Evolutionary conservation across 2,797 vertebrate species (phyloP).

Genomic region (Picus viridis): DNA sequence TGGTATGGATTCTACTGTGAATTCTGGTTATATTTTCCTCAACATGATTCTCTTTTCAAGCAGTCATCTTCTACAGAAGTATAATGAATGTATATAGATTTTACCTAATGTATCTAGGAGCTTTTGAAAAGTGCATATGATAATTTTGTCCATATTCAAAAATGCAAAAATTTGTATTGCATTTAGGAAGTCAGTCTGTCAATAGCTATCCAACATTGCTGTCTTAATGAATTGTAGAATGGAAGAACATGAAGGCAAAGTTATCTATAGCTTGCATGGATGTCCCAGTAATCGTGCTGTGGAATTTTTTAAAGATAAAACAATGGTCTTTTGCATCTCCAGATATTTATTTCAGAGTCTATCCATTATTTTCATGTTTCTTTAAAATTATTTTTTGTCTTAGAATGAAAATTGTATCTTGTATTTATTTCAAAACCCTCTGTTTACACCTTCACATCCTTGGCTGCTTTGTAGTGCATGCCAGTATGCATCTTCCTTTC

Average conservation of each 20-base stretch:
- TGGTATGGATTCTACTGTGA: background rate
- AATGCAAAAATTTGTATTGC: accelerated
- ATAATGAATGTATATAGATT: background rate
- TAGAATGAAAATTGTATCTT: background rate
- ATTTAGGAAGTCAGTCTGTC: background rate
- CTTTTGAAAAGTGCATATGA: background rate
- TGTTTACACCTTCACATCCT: background rate
- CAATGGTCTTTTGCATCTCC: background rate
- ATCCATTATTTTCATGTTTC: background rate
- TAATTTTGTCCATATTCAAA: background rate
- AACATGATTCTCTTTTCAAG: background rate
- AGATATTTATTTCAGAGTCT: background rate
- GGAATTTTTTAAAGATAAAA: background rate
- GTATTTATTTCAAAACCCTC: background rate
- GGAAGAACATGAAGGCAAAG: background rate
- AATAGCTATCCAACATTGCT: background rate
- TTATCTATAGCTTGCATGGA: background rate
- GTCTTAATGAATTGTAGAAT: background rate
- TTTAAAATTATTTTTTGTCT: background rate
- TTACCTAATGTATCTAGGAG: background rate
- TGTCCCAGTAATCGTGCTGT: background rate
- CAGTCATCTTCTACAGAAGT: background rate
- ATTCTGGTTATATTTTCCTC: background rate
- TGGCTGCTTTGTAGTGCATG: background rate
- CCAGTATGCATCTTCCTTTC: background rate